phyloP scores from a whole-genome alignment of 2,113 vertebrate genomes.

The Toxostoma redivivum region DNA sequence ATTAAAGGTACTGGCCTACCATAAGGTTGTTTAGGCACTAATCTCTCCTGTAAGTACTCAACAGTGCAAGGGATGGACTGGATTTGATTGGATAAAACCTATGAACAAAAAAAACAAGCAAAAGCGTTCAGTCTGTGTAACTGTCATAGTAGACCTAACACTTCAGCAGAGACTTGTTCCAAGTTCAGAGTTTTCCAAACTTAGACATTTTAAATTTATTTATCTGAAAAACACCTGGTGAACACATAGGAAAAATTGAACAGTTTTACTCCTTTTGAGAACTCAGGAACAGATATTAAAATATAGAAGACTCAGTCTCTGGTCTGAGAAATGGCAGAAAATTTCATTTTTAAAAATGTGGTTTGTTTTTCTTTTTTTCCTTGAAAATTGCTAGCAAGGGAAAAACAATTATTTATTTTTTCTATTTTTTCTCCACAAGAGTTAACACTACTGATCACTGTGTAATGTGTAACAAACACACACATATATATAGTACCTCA shows the following conservation, averaged over 20 bases:
- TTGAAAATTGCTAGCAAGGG: background rate
- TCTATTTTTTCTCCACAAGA: background rate
- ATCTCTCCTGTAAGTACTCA: conserved; percentile 9
- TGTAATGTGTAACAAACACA: background rate
- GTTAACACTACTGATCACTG: background rate
- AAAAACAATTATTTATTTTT: background rate
- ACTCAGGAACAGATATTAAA: background rate
- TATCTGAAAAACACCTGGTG: conserved; percentile 47
- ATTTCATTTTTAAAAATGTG: background rate
- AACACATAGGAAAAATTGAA: conserved; percentile 51
- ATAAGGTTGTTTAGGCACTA: background rate
- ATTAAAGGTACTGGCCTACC: background rate
- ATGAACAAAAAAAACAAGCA: background rate
- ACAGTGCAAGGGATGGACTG: background rate
- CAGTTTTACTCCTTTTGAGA: background rate
- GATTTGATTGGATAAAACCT: conserved; percentile 21
- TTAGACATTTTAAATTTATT: background rate
- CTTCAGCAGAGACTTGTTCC: background rate
- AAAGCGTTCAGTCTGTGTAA: background rate
- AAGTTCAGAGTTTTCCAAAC: conserved; percentile 24
- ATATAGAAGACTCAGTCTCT: background rate
- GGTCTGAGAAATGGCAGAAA: background rate
- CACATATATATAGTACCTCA: background rate
- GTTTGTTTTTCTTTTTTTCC: background rate
- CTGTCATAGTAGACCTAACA: background rate